Percentiles rank a stretch among this genome's conserved stretches.
These are phyloP conservation scores for Machimus rusticus DNA, from an alignment of 2,888 invertebrate genomes.

Conservation along the genomic window DNA sequence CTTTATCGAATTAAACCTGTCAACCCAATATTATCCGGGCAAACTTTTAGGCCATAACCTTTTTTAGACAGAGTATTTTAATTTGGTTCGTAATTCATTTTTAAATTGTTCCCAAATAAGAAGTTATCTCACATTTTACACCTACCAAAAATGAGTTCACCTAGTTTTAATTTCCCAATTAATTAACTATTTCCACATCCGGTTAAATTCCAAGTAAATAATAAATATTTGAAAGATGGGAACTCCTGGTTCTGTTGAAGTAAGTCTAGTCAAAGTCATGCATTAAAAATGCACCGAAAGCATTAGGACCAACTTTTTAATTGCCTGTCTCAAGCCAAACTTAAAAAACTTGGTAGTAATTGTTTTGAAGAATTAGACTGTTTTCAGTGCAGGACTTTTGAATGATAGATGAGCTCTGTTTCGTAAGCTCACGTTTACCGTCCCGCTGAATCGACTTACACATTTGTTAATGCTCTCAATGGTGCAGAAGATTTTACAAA, in stretches of 20 bases:
- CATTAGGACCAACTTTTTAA: not conserved
- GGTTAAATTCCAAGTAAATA: not conserved
- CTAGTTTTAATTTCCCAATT: not conserved
- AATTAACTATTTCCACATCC: not conserved
- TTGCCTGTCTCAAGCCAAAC: not conserved
- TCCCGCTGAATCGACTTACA: not conserved
- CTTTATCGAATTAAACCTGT: not conserved
- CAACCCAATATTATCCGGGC: not conserved
- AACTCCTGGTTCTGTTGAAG: not conserved
- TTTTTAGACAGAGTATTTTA: not conserved
- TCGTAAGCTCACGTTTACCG: not conserved
- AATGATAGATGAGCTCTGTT: slow-evolving; percentile 44
- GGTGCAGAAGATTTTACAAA: not conserved
- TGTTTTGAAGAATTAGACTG: slow-evolving; percentile 29
- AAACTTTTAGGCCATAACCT: not conserved
- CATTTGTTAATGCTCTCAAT: slow-evolving; percentile 1
- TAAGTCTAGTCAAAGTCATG: not conserved
- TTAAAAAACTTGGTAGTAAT: not conserved
- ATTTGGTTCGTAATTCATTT: not conserved
- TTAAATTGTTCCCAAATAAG: not conserved
- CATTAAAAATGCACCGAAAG: not conserved
- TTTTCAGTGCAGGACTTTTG: slow-evolving; percentile 36
- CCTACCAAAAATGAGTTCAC: not conserved
- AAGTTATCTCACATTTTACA: not conserved
- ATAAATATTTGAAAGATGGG: not conserved